Percentiles rank a stretch among this genome's conserved stretches.
phyloP scores from a whole-genome alignment of 2,797 vertebrate genomes.

The Poeciliopsis presidionis region DNA sequence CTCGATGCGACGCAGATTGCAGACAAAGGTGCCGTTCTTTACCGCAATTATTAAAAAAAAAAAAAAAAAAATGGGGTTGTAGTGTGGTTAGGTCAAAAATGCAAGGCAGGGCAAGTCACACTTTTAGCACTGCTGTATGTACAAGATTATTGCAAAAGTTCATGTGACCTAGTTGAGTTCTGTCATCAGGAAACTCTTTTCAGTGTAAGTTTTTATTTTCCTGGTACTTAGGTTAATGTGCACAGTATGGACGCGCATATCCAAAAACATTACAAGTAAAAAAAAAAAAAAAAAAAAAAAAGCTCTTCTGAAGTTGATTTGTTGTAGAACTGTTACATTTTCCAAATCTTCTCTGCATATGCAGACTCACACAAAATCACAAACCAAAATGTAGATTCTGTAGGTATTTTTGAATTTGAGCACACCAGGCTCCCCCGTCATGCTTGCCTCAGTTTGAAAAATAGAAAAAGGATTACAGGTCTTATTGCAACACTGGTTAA shows the following conservation, averaged over 20 bases:
- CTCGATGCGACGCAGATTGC: slow-evolving; percentile 2
- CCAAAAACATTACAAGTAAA: background rate
- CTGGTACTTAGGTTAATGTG: background rate
- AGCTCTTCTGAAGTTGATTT: background rate
- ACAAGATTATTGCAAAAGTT: background rate
- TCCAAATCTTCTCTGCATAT: background rate
- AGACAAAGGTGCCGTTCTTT: slow-evolving; percentile 7
- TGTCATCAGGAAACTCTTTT: background rate
- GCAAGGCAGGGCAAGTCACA: background rate
- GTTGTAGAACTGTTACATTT: background rate
- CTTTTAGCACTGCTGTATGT: background rate
- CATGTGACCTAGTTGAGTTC: slow-evolving; percentile 7
- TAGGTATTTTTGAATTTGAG: background rate
- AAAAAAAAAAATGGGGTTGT: background rate
- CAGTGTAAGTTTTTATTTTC: background rate
- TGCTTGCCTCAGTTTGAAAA: background rate
- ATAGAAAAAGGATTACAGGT: background rate
- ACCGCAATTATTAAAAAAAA: background rate
- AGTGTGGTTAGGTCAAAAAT: slow-evolving; percentile 8
- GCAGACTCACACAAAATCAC: background rate
- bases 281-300: background rate
- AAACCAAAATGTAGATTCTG: background rate
- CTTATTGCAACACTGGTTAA: background rate
- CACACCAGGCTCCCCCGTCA: background rate
- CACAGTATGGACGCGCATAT: background rate